These are phyloP conservation scores for Nannoperca obscura DNA, from an alignment of 2,797 vertebrate genomes.

Conservation along the genomic window DNA sequence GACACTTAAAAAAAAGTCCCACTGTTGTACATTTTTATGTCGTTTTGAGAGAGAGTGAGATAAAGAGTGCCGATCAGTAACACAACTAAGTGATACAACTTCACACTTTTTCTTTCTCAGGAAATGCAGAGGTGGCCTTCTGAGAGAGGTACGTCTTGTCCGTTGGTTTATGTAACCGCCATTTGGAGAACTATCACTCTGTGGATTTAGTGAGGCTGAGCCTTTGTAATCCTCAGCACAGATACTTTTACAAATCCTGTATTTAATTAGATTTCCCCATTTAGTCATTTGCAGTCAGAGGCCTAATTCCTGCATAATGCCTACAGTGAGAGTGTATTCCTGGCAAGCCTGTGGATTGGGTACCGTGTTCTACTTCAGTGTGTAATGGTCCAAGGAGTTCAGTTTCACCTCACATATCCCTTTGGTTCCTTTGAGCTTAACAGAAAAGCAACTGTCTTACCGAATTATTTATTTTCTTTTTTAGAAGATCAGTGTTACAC, in stretches of 20 bases:
- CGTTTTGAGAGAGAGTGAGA: constrained; percentile 9
- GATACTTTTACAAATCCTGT: constrained; percentile 86
- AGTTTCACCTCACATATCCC: constrained; percentile 59
- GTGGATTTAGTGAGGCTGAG: constrained; percentile 78
- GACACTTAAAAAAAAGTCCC: not conserved
- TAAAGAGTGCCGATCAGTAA: not conserved
- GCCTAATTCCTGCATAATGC: constrained; percentile 80
- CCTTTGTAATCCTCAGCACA: constrained; percentile 82
- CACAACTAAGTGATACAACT: not conserved
- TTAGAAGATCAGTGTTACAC: constrained; percentile 44
- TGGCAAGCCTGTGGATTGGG: constrained; percentile 48
- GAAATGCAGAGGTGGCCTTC: constrained; percentile 52
- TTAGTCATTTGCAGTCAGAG: constrained; percentile 79
- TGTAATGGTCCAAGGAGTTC: constrained; percentile 70
- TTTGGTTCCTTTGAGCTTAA: constrained; percentile 43
- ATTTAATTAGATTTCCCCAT: constrained; percentile 85
- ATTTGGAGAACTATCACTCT: constrained; percentile 72
- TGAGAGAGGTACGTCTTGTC: constrained; percentile 53
- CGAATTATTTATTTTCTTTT: constrained; percentile 45
- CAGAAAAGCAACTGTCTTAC: constrained; percentile 35
- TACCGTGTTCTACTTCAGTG: constrained; percentile 69
- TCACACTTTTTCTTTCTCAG: not conserved
- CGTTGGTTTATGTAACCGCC: constrained; percentile 71
- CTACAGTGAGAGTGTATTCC: constrained; percentile 69
- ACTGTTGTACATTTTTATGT: not conserved